These are phyloP conservation scores for Epinephelus awoara DNA, from an alignment of 2,797 vertebrate species.

Conservation along the genomic window DNA sequence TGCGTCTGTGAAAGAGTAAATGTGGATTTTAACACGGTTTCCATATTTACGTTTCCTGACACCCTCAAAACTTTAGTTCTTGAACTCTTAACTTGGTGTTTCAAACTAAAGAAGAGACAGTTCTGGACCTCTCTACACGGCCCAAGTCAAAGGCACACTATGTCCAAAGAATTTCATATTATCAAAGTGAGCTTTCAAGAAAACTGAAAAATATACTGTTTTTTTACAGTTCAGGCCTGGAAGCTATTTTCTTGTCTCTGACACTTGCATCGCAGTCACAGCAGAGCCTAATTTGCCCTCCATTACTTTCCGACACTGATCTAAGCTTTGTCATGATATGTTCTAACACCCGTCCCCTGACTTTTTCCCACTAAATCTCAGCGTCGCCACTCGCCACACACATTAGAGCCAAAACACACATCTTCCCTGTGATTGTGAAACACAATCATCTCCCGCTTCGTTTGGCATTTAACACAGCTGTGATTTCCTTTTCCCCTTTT, in stretches of 20 bases:
- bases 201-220: constrained; percentile 46
- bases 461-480: constrained; percentile 83
- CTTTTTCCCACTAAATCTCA: constrained; percentile 48
- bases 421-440: constrained; percentile 75
- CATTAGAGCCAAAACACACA: constrained; percentile 59
- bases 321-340: constrained; percentile 73
- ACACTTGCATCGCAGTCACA: constrained; percentile 69
- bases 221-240: constrained; percentile 69
- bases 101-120: constrained; percentile 34
- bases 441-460: constrained; percentile 72
- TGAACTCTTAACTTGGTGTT: constrained; percentile 46
- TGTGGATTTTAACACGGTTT: constrained; percentile 29
- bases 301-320: constrained; percentile 71
- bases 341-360: constrained; percentile 67
- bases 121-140: constrained; percentile 10
- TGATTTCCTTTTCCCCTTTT: constrained; percentile 51
- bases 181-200: constrained; percentile 61
- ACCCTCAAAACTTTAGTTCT: constrained; percentile 42
- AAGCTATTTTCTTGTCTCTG: constrained; percentile 67
- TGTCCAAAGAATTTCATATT: constrained; percentile 66
- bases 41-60: not conserved
- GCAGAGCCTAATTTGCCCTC: constrained; percentile 75
- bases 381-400: constrained; percentile 60
- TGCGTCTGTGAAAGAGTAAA: constrained; percentile 12
- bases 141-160: constrained; percentile 56